A percentile compares a stretch with the other conserved stretches of the same genome.
Evolutionary conservation across 2,888 invertebrate species (phyloP).

Genomic region (Synanthedon vespiformis): DNA sequence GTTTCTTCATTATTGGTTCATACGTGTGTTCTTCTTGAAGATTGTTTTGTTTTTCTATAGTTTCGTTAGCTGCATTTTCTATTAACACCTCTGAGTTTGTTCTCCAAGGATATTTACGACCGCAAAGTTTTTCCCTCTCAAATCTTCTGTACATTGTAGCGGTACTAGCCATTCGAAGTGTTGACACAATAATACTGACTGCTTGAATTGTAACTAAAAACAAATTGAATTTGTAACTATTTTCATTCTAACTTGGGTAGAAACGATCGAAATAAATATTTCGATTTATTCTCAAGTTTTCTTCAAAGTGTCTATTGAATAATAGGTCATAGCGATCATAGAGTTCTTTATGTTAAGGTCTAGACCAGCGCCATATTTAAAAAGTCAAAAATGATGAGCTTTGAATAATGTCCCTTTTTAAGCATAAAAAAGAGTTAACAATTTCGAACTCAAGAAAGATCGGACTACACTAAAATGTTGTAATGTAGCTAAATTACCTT

Average conservation of each 20-base stretch:
- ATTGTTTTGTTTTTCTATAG: constrained; percentile 11
- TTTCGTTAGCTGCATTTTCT: constrained; percentile 35
- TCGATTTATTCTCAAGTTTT: too few species aligned
- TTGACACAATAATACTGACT: constrained; percentile 75
- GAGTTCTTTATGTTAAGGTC: background rate
- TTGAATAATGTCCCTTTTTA: background rate
- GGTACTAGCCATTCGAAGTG: constrained; percentile 76
- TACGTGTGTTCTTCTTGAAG: constrained; percentile 29
- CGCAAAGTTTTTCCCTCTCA: constrained; percentile 80
- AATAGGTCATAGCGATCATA: background rate
- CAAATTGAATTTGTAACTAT: constrained; percentile 2
- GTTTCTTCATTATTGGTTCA: constrained; percentile 30
- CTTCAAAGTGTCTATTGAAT: too few species aligned
- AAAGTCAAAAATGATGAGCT: too few species aligned
- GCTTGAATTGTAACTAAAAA: constrained; percentile 75
- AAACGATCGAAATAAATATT: too few species aligned
- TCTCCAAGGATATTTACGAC: constrained; percentile 81
- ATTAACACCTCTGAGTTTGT: constrained; percentile 13
- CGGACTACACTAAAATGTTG: too few species aligned
- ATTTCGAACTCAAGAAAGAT: too few species aligned
- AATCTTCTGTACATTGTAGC: constrained; percentile 81
- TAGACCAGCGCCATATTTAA: too few species aligned
- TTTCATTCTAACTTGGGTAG: too few species aligned
- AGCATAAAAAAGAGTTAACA: too few species aligned
- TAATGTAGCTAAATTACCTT: constrained; percentile 57